Conservation (phyloP, 2,113 vertebrate species). For the Rhynchopsitta pachyrhyncha region DNA sequence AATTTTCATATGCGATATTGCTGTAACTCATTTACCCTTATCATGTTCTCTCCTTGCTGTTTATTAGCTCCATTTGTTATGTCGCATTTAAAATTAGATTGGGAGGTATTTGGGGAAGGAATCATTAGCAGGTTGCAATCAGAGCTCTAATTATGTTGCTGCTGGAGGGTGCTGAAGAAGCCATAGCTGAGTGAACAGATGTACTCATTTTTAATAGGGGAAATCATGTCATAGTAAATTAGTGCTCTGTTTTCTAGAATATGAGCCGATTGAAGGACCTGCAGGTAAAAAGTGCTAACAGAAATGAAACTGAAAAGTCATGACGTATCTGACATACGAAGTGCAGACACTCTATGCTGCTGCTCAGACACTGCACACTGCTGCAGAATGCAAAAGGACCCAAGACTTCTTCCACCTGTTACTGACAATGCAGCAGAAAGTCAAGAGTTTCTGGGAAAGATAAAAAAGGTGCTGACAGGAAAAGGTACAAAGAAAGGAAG, state of each 20-base stretch:
- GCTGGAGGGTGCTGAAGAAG: slow-evolving; percentile 34
- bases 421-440: neutral
- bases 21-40: slow-evolving; percentile 1
- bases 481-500: neutral
- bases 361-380: neutral
- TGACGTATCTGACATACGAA: slow-evolving; percentile 19
- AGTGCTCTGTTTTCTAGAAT: slow-evolving; percentile 16
- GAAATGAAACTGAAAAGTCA: slow-evolving; percentile 25
- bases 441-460: neutral
- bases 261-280: neutral
- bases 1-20: neutral
- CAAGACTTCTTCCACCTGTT: neutral
- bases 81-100: slow-evolving; percentile 38
- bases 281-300: slow-evolving; percentile 25
- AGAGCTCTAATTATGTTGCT: slow-evolving; percentile 51
- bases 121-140: slow-evolving; percentile 54
- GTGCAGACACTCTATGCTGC: neutral
- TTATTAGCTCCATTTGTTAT: slow-evolving; percentile 52
- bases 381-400: slow-evolving; percentile 34
- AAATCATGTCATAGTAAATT: slow-evolving; percentile 34
- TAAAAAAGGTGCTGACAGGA: slow-evolving; percentile 7
- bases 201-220: slow-evolving; percentile 41
- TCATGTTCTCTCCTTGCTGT: slow-evolving; percentile 3
- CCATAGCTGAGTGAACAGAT: slow-evolving; percentile 42
- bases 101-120: slow-evolving; percentile 45